phyloP scores from a whole-genome alignment of 2,888 invertebrate species.

The Globia sparganii region DNA sequence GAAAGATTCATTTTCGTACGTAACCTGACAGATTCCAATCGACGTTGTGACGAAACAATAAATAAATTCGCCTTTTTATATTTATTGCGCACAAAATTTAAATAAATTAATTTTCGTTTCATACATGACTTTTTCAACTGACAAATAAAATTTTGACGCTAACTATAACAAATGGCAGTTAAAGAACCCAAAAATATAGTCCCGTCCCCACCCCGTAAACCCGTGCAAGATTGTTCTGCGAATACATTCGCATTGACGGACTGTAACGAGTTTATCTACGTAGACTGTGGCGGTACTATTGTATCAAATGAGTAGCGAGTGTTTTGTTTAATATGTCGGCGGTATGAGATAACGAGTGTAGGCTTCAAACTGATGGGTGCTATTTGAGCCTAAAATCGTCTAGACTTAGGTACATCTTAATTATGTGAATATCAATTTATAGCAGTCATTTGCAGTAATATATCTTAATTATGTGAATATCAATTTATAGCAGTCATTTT shows the following conservation, averaged over 20 bases:
- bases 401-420: neutral
- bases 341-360: slow-evolving; percentile 27
- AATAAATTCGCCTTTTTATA: neutral
- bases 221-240: neutral
- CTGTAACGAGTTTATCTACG: neutral
- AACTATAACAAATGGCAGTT: neutral
- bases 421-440: neutral
- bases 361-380: slow-evolving; percentile 20
- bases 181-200: neutral
- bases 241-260: neutral
- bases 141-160: neutral
- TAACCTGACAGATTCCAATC: no score
- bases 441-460: no score
- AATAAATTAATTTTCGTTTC: neutral
- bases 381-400: neutral
- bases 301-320: slow-evolving; percentile 33
- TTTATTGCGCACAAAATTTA: neutral
- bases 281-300: slow-evolving; percentile 21
- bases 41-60: no score
- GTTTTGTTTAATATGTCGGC: slow-evolving; percentile 33
- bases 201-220: neutral
- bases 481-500: neutral
- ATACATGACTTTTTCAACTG: neutral
- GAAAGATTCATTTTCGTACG: no score
- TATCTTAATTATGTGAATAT: neutral